Conservation (phyloP, 2,888 invertebrate genomes). For the Julus scanicus region DNA sequence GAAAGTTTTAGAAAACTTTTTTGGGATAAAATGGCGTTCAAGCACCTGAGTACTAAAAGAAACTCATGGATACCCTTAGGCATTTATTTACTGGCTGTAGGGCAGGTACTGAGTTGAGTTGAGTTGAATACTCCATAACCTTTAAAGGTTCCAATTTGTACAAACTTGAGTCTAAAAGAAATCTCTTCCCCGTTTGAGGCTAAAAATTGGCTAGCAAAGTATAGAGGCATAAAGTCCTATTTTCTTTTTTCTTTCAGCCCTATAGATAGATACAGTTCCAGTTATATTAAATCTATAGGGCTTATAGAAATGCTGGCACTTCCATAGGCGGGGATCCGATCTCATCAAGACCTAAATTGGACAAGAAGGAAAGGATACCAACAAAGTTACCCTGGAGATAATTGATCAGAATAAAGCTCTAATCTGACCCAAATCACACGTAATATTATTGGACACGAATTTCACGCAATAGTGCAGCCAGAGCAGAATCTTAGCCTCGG, state of each 20-base stretch:
- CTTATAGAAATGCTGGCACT: not conserved
- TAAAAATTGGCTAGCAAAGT: too few relatives aligned
- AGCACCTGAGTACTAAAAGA: not conserved
- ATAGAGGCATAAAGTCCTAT: too few relatives aligned
- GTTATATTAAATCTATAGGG: not conserved
- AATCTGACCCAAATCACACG: not conserved
- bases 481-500: not conserved
- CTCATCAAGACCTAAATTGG: not conserved
- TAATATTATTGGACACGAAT: not conserved
- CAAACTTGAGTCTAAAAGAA: too few relatives aligned
- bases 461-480: not conserved
- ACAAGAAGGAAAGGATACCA: conserved; percentile 1
- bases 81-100: too few relatives aligned
- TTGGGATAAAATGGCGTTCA: not conserved
- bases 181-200: too few relatives aligned
- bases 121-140: too few relatives aligned
- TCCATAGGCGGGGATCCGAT: not conserved
- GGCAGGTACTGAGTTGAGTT: too few relatives aligned
- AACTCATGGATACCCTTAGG: too few relatives aligned
- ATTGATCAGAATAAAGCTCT: not conserved
- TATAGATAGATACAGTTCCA: not conserved
- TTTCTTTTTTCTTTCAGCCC: not conserved
- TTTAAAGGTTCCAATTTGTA: too few relatives aligned
- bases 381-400: not conserved
- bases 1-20: not conserved